A percentile compares a stretch with the other conserved stretches of the same genome.
phyloP scores from a whole-genome alignment of 2,888 invertebrate species.

The Embidobia sp. region DNA sequence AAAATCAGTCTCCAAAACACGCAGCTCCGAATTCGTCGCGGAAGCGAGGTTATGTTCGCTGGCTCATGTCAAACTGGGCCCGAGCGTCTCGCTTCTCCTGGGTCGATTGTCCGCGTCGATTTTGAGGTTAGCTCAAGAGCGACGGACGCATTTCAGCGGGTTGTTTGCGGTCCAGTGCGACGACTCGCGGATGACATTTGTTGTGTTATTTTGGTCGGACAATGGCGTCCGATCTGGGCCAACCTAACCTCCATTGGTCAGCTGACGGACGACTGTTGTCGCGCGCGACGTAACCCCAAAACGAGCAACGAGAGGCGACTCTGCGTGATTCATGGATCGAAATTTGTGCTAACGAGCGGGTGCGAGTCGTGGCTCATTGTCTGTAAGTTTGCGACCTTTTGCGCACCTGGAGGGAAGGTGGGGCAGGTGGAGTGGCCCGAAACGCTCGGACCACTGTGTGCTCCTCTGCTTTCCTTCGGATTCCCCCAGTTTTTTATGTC shows the following conservation, averaged over 20 bases:
- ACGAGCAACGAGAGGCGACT: not conserved
- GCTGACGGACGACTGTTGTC: conserved; percentile 19
- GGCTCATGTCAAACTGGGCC: conserved; percentile 3
- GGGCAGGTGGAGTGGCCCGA: too few relatives aligned
- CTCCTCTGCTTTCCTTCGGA: too few relatives aligned
- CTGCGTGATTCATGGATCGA: not conserved
- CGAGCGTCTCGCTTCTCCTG: too few relatives aligned
- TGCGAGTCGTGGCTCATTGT: not conserved
- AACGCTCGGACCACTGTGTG: too few relatives aligned
- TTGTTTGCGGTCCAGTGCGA: conserved; percentile 11
- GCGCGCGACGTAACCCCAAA: conserved; percentile 21
- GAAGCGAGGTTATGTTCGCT: conserved; percentile 4
- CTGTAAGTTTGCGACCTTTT: too few relatives aligned
- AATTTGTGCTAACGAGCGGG: not conserved
- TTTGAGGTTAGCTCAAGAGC: conserved; percentile 18
- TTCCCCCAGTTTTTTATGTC: too few relatives aligned
- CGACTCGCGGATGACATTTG: conserved; percentile 31
- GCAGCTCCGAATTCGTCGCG: too few relatives aligned
- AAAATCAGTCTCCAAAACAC: too few relatives aligned
- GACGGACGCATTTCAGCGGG: conserved; percentile 10
- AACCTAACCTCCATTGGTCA: conserved; percentile 36
- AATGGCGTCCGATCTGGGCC: conserved; percentile 35
- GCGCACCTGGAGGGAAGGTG: too few relatives aligned
- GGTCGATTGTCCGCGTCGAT: too few relatives aligned
- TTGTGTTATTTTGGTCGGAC: conserved; percentile 39